phyloP scores from a whole-genome alignment of 2,888 invertebrate genomes.

The Drosophila silvestris region DNA sequence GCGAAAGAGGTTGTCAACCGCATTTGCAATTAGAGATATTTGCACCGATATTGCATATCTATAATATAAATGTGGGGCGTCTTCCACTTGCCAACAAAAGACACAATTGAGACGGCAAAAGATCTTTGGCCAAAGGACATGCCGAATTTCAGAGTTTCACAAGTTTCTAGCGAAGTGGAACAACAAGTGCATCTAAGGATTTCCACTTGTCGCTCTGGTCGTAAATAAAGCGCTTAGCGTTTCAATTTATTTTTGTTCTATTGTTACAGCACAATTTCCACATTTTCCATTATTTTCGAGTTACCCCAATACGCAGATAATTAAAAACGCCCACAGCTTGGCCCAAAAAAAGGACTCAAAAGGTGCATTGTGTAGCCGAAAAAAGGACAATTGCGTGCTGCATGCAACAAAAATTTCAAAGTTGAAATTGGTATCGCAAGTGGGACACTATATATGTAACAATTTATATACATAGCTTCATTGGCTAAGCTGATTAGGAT shows the following conservation, averaged over 20 bases:
- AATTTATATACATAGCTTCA: conserved; percentile 32
- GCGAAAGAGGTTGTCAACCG: conserved; percentile 14
- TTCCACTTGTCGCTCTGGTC: conserved; percentile 55
- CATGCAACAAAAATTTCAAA: conserved; percentile 21
- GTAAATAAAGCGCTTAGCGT: conserved; percentile 58
- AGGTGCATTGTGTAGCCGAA: conserved; percentile 15
- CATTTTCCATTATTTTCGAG: conserved; percentile 24
- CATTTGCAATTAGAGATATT: conserved; percentile 44
- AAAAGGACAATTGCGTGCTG: conserved; percentile 67
- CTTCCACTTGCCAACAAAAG: conserved; percentile 1
- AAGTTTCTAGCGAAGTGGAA: conserved; percentile 13
- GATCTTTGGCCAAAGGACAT: conserved; percentile 27
- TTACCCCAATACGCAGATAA: conserved; percentile 31
- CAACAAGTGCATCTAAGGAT: conserved; percentile 31
- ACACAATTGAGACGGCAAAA: conserved; percentile 35
- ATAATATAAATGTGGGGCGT: neutral
- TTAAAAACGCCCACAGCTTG: conserved; percentile 64
- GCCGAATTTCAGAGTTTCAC: neutral
- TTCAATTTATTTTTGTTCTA: neutral
- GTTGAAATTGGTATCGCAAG: conserved; percentile 8
- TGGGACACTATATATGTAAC: conserved; percentile 2
- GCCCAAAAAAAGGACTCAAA: conserved; percentile 2
- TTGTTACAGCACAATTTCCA: conserved; percentile 26
- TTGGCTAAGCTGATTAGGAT: conserved; percentile 70
- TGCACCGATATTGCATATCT: conserved; percentile 35